Percentiles rank a stretch among this genome's conserved stretches.
phyloP scores from a whole-genome alignment of 1,140 invertebrate species.

The Listronotus oregonensis region DNA sequence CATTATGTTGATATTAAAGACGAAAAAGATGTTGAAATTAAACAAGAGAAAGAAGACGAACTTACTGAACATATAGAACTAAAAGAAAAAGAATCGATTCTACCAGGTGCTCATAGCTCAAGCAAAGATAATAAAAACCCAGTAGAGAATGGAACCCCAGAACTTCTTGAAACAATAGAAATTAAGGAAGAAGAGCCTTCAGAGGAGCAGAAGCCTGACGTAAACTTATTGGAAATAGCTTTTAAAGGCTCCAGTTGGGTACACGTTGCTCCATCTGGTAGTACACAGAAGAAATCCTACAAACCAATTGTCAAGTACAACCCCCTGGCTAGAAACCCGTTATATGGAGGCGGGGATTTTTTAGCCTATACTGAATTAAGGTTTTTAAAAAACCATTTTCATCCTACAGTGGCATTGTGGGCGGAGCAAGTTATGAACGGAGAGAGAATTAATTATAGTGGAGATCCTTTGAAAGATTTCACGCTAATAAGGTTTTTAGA shows the following conservation, averaged over 20 bases:
- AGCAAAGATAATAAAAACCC: constrained; percentile 1
- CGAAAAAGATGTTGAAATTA: constrained; percentile 34
- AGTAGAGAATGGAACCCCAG: not conserved
- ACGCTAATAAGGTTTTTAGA: constrained; percentile 88
- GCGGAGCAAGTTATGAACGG: constrained; percentile 80
- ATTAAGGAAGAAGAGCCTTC: constrained; percentile 39
- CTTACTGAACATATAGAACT: constrained; percentile 11
- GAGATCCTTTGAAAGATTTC: constrained; percentile 93
- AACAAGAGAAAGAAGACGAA: constrained; percentile 12
- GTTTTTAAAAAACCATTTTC: constrained; percentile 76
- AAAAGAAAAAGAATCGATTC: no score
- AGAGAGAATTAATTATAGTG: constrained; percentile 78
- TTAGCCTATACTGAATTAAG: constrained; percentile 75
- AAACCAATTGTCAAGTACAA: constrained; percentile 64
- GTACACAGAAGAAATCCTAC: constrained; percentile 18
- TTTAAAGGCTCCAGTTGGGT: constrained; percentile 43
- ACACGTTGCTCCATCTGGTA: constrained; percentile 36
- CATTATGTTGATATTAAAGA: constrained; percentile 61
- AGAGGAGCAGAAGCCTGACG: constrained; percentile 39
- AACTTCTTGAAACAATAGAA: constrained; percentile 18
- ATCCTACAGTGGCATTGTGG: constrained; percentile 90
- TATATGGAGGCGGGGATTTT: constrained; percentile 75
- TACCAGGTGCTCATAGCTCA: not conserved
- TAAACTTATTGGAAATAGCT: constrained; percentile 14
- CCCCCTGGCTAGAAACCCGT: constrained; percentile 79